These are phyloP conservation scores for Pseudopipra pipra DNA, from an alignment of 2,113 vertebrate species.

Conservation along the genomic window DNA sequence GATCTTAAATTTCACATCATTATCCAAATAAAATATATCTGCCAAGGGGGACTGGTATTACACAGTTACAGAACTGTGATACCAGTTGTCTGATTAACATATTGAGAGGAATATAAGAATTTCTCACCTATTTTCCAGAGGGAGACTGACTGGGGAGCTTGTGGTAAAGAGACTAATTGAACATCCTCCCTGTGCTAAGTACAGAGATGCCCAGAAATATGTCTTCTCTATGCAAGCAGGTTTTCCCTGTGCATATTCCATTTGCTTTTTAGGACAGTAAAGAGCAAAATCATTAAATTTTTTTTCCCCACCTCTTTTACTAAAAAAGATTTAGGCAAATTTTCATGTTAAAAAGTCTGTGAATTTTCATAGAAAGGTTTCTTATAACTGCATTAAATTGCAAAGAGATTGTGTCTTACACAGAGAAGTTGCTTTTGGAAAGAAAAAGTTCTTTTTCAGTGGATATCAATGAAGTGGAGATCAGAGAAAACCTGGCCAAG, in stretches of 20 bases:
- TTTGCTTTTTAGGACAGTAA: constrained; percentile 42
- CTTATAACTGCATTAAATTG: not conserved
- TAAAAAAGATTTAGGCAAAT: not conserved
- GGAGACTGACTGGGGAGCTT: constrained; percentile 71
- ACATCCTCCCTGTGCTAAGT: constrained; percentile 59
- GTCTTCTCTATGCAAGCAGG: constrained; percentile 4
- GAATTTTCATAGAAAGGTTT: not conserved
- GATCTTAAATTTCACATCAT: constrained; percentile 98
- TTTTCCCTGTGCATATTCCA: constrained; percentile 22
- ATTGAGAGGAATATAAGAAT: constrained; percentile 83
- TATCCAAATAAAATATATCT: constrained; percentile 91
- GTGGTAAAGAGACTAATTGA: constrained; percentile 77
- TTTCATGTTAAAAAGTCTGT: not conserved
- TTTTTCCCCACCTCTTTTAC: not conserved
- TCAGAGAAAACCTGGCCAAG: not conserved
- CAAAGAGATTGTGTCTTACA: not conserved
- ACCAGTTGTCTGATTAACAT: constrained; percentile 86
- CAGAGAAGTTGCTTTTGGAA: not conserved
- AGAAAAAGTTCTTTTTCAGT: not conserved
- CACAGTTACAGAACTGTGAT: constrained; percentile 82
- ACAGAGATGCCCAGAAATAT: constrained; percentile 36
- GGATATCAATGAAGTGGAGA: not conserved
- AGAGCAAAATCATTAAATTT: not conserved
- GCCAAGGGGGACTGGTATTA: constrained; percentile 86
- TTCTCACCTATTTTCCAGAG: constrained; percentile 80